A percentile compares a stretch with the other conserved stretches of the same genome.
Evolutionary conservation across 2,888 invertebrate genomes (phyloP).

Genomic region (Hemicrepidius hirtus): DNA sequence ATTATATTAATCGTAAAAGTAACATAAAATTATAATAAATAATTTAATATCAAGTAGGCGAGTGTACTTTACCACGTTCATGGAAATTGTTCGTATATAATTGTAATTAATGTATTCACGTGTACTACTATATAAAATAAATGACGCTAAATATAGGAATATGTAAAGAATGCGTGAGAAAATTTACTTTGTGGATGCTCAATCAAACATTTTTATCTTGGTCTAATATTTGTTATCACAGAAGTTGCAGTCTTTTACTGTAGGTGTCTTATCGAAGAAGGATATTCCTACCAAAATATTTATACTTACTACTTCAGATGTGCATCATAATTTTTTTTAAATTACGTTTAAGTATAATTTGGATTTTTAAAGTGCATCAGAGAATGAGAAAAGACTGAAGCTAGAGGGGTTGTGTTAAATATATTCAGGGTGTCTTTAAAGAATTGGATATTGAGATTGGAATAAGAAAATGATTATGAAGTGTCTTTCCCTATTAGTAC

Average conservation of each 20-base stretch:
- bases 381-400: no score
- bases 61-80: constrained; percentile 14
- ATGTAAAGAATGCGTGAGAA: constrained; percentile 36
- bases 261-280: constrained; percentile 1
- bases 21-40: constrained; percentile 14
- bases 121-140: constrained; percentile 12
- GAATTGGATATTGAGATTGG: no score
- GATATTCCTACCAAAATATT: constrained; percentile 3
- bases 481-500: no score
- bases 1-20: constrained; percentile 21
- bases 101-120: constrained; percentile 27
- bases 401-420: no score
- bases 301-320: constrained; percentile 4
- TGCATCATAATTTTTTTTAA: no score
- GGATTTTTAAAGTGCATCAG: no score
- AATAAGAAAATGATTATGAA: no score
- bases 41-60: constrained; percentile 17
- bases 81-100: constrained; percentile 10
- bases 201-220: constrained; percentile 39
- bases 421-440: no score
- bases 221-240: constrained; percentile 21
- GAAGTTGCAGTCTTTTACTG: no score
- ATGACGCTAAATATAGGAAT: constrained; percentile 18
- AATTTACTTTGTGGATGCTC: constrained; percentile 25
- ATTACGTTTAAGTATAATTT: no score